phyloP scores from a whole-genome alignment of 2,797 vertebrate species.

The Pachyuromys duprasi region DNA sequence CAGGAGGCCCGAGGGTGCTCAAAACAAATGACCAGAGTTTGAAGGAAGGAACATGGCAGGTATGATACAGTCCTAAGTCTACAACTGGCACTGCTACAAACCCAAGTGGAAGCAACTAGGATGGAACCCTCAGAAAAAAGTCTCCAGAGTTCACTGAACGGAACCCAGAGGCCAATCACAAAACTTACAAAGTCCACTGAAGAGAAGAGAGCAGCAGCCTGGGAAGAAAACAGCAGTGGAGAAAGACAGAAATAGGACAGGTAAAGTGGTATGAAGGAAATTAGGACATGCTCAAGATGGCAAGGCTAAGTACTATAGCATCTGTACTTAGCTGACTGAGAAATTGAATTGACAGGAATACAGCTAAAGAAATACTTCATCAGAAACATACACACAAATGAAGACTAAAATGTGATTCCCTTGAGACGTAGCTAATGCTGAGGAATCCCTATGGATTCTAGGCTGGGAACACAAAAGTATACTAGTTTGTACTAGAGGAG shows the following conservation, averaged over 20 bases:
- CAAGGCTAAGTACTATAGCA: not conserved
- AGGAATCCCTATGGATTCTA: not conserved
- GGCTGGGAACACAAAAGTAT: too few species aligned
- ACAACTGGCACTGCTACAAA: not conserved
- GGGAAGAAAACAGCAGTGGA: not conserved
- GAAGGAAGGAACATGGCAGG: not conserved
- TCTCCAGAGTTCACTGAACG: not conserved
- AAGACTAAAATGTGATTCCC: not conserved
- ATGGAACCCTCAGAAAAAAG: too few species aligned
- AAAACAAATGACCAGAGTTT: not conserved
- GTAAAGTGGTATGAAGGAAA: not conserved
- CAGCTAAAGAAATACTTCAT: not conserved
- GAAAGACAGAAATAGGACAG: not conserved
- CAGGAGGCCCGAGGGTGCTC: not conserved
- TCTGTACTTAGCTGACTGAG: not conserved
- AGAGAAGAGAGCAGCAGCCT: not conserved
- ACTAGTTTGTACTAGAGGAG: not conserved
- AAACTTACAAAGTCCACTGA: not conserved
- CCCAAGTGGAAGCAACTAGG: not conserved
- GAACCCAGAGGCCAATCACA: not conserved
- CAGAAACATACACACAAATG: not conserved
- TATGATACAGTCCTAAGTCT: not conserved
- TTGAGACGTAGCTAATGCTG: not conserved
- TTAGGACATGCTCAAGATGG: not conserved
- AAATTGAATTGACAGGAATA: not conserved